A percentile compares a stretch with the other conserved stretches of the same genome.
Conservation (phyloP, 1,140 invertebrate species). For the Liolophura sinensis region DNA sequence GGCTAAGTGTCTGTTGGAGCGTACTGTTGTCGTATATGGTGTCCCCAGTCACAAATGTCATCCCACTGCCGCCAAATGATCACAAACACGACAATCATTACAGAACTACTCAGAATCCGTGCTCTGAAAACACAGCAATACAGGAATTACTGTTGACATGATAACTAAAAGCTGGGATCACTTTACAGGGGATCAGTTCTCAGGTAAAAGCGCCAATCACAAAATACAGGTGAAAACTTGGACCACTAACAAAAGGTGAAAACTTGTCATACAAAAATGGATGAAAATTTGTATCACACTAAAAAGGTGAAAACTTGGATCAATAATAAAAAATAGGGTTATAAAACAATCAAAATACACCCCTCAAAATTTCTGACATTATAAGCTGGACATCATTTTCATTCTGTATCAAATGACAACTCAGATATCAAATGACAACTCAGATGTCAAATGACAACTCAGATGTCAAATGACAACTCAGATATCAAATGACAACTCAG, state of each 20-base stretch:
- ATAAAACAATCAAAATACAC: too few species aligned
- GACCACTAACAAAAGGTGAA: neutral
- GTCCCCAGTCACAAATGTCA: constrained; percentile 11
- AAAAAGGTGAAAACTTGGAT: neutral
- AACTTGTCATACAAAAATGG: neutral
- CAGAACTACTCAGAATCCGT: constrained; percentile 27
- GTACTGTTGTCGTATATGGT: too few species aligned
- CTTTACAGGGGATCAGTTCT: neutral
- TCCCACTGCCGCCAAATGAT: constrained; percentile 18
- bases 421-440: too few species aligned
- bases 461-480: too few species aligned
- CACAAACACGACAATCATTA: constrained; percentile 19
- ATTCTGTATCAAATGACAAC: too few species aligned
- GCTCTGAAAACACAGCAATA: constrained; percentile 26
- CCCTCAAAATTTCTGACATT: too few species aligned
- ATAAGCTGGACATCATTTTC: too few species aligned
- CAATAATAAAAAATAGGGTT: too few species aligned
- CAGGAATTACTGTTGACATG: neutral
- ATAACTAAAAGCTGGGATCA: neutral
- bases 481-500: too few species aligned
- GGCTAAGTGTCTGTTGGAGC: too few species aligned
- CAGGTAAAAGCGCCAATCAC: neutral
- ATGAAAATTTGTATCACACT: neutral
- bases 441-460: too few species aligned
- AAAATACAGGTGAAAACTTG: neutral